Evolutionary conservation across 2,888 invertebrate species (phyloP).

Genomic region (Pteria penguin): DNA sequence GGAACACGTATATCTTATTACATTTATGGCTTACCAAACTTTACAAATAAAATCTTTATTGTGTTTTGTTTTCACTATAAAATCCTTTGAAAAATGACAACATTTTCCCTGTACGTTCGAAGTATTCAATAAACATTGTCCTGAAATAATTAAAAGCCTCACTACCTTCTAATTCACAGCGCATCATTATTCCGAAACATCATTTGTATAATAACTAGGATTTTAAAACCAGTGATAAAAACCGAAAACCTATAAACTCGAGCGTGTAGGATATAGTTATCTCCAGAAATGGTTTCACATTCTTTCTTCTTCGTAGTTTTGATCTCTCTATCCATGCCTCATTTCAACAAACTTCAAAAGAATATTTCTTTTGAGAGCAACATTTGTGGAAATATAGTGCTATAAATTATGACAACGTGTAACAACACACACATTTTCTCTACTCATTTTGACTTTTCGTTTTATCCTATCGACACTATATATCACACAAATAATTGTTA

Average conservation of each 20-base stretch:
- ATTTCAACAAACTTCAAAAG: background rate
- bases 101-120: too few species aligned
- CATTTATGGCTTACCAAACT: too few species aligned
- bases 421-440: background rate
- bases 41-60: too few species aligned
- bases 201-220: constrained; percentile 1
- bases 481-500: too few species aligned
- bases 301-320: background rate
- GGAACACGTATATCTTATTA: too few species aligned
- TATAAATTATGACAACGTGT: background rate
- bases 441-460: too few species aligned
- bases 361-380: background rate
- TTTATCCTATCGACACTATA: too few species aligned
- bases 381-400: background rate
- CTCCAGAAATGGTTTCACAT: background rate
- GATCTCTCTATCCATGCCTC: background rate
- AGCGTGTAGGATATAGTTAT: background rate
- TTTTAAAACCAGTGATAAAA: constrained; percentile 14
- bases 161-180: background rate
- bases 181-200: background rate
- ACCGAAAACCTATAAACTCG: background rate
- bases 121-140: too few species aligned
- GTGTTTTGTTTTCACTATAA: too few species aligned
- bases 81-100: too few species aligned
- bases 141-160: constrained; percentile 3